Evolutionary conservation across 2,113 vertebrate genomes (phyloP), one percentile per base, ranked within the genome.

Genomic region (Bufo gargarizans): DNA sequence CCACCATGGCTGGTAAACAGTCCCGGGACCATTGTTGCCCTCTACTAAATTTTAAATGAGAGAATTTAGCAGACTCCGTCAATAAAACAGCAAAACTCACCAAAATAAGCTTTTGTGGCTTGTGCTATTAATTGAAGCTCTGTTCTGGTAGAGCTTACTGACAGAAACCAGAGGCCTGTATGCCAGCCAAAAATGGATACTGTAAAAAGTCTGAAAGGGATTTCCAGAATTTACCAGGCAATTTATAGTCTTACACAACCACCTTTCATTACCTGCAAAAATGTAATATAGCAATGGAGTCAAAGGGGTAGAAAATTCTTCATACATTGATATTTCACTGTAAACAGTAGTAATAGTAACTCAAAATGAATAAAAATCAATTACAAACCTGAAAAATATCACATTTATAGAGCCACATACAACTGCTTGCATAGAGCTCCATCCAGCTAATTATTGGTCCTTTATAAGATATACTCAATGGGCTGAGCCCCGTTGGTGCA

Each of bases 211-310:
- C 77, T 86, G 53, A 78, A 86, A 86, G 49, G 85, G 85, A 80
- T 86, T 86, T 80, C 85, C 77, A 86, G 74, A 58, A 67, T 86
- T 80, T 67, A 86, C n/a, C 78, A 55, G 76, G 59, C 85, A 86
- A 86, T 80, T 69, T 86, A 67, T 69, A 86, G 77, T 56, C 59
- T 49, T 69, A 69, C 77, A 86, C 76, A 80, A 80, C 53, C 85
- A 61, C 77, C 85, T 86, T 86, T 86, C 78, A 86, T 86, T 86
- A 80, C 61, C 85, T 79, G 77, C 76, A 86, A 86, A 81, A 78
- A 79, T 6, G 61, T 16, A 79, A 67, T 65, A 79, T 61, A 86
- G 77, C 45, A 4, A 6, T 10, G 16, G 2, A 76, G 47, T 50
- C 17, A 85, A 72, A 6, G 67, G 63, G 50, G 20, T 33, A 7